A percentile compares a stretch with the other conserved stretches of the same genome.
These are phyloP conservation scores for Halcyon smyrnensis DNA, from an alignment of 2,797 vertebrate genomes.

Conservation along the genomic window DNA sequence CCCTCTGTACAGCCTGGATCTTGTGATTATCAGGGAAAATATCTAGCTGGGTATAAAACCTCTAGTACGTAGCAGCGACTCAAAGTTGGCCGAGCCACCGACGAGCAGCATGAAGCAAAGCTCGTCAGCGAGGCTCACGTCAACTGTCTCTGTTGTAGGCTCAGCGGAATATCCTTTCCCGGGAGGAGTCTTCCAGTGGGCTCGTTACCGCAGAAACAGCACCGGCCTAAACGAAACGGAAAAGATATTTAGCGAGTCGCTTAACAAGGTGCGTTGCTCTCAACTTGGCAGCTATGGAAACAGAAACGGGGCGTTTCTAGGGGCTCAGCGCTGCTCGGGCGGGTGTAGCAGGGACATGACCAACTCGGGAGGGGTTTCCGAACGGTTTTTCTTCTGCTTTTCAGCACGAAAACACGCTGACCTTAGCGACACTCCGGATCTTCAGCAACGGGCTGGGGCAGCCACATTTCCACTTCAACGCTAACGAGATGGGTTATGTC, in stretches of 20 bases:
- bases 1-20: not conserved
- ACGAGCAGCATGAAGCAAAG: not conserved
- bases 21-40: too few species aligned
- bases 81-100: too few species aligned
- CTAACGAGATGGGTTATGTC: constrained; percentile 78
- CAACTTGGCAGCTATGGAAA: too few species aligned
- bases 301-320: too few species aligned
- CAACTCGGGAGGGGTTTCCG: not conserved
- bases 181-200: constrained; percentile 75
- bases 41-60: too few species aligned
- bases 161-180: constrained; percentile 67
- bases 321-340: not conserved
- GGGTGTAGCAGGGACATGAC: accelerated
- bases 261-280: constrained; percentile 61
- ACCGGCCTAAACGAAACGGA: constrained; percentile 56
- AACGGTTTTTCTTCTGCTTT: not conserved
- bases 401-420: constrained; percentile 72
- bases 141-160: constrained; percentile 23
- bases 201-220: constrained; percentile 61
- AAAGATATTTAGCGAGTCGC: constrained; percentile 66
- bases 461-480: constrained; percentile 80
- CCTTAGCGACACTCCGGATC: constrained; percentile 70
- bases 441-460: constrained; percentile 68
- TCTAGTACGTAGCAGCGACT: not conserved
- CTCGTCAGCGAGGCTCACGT: not conserved